Percentiles rank a stretch among this genome's conserved stretches.
Evolutionary conservation across 2,113 vertebrate genomes (phyloP).

Genomic region (Oreochromis niloticus): DNA sequence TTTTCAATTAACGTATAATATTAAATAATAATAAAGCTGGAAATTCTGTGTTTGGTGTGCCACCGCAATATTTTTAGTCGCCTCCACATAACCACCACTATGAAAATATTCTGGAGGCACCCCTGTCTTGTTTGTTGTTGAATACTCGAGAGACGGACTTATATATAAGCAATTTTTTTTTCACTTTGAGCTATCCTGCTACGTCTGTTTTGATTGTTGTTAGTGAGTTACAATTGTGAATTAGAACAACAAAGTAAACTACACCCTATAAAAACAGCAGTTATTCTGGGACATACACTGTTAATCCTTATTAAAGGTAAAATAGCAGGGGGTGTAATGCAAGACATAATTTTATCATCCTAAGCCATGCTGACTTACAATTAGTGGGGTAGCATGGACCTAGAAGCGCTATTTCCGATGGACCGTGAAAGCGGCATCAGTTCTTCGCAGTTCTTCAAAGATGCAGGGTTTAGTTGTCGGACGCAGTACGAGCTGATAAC

Average conservation of each 20-base stretch:
- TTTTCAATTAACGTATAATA: background rate
- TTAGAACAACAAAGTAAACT: background rate
- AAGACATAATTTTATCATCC: background rate
- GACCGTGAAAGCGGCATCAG: background rate
- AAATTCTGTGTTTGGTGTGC: background rate
- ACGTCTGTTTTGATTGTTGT: background rate
- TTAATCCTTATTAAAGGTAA: background rate
- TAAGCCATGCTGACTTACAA: accelerated
- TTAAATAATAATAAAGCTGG: background rate
- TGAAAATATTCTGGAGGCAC: background rate
- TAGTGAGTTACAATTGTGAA: background rate
- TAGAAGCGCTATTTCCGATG: background rate
- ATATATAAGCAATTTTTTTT: background rate
- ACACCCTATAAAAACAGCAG: background rate
- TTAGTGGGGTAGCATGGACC: background rate
- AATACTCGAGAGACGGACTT: background rate
- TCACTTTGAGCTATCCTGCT: background rate
- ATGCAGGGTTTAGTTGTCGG: background rate
- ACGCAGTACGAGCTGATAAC: background rate
- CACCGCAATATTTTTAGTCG: background rate
- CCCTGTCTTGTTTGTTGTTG: background rate
- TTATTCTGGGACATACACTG: background rate
- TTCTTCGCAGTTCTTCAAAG: background rate
- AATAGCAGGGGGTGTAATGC: background rate
- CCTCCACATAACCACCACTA: background rate